Conservation (phyloP, 2,113 vertebrate species). For the Burhinus bistriatus region DNA sequence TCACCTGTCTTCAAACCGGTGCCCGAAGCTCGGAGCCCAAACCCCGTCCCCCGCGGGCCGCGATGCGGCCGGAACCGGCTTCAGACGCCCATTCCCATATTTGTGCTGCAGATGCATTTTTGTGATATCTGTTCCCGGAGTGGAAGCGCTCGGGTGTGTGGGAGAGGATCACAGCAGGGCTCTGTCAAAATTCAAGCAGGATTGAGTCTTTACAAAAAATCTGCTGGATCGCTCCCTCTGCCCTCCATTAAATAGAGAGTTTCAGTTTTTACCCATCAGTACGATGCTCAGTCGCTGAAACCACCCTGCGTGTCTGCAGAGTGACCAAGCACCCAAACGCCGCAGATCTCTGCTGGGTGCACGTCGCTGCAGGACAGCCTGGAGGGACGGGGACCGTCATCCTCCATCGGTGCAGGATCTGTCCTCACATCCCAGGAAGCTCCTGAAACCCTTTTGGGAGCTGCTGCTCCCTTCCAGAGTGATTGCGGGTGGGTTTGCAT, state of each 20-base stretch:
- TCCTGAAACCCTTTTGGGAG: background rate
- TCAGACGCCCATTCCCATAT: accelerated
- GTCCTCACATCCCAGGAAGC: background rate
- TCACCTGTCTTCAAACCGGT: background rate
- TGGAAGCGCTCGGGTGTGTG: accelerated
- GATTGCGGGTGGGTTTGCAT: background rate
- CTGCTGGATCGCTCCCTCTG: background rate
- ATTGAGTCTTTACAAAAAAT: too few relatives aligned
- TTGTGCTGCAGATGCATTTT: background rate
- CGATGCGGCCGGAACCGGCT: background rate
- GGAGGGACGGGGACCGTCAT: accelerated
- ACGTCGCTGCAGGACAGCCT: background rate
- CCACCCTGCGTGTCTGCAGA: background rate
- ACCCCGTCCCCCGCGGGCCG: background rate
- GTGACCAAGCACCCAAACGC: too few relatives aligned
- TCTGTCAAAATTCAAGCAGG: background rate
- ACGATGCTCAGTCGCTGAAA: accelerated
- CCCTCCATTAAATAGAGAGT: background rate
- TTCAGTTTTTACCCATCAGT: background rate
- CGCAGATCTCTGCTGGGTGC: background rate
- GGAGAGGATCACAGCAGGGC: background rate
- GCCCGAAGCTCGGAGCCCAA: background rate
- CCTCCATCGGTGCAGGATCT: background rate
- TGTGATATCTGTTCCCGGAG: accelerated
- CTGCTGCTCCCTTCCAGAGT: accelerated